Conservation (phyloP, 2,888 invertebrate genomes). For the Hypolimnas misippus region DNA sequence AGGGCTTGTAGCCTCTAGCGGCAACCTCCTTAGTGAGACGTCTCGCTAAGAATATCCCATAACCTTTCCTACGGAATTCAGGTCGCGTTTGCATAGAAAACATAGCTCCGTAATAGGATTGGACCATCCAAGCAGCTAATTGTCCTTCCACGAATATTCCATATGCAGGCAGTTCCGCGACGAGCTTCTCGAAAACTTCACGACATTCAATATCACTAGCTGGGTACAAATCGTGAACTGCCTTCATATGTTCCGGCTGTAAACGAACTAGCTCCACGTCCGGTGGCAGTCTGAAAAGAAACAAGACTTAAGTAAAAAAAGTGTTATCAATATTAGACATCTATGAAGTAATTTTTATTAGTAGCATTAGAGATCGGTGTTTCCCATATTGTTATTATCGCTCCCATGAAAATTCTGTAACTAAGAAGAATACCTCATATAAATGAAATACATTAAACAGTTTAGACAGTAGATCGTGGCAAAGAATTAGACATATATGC, state of each 20-base stretch:
- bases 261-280: conserved; percentile 91
- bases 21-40: conserved; percentile 87
- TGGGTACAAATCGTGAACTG: conserved; percentile 93
- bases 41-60: conserved; percentile 89
- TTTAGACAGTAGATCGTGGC: too few relatives aligned
- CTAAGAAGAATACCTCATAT: too few relatives aligned
- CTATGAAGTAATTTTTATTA: too few relatives aligned
- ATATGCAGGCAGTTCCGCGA: conserved; percentile 90
- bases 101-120: conserved; percentile 96
- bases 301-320: not conserved
- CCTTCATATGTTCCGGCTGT: conserved; percentile 90
- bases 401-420: too few relatives aligned
- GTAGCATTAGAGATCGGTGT: too few relatives aligned
- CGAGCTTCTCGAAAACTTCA: conserved; percentile 91
- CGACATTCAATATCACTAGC: conserved; percentile 95
- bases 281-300: conserved; percentile 78
- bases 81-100: conserved; percentile 95
- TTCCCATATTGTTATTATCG: too few relatives aligned
- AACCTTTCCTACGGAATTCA: conserved; percentile 89
- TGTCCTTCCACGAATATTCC: conserved; percentile 91
- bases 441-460: not conserved
- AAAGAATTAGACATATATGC: too few relatives aligned
- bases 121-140: conserved; percentile 95
- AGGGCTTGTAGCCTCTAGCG: conserved; percentile 91
- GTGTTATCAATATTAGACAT: not conserved